phyloP scores from a whole-genome alignment of 2,113 vertebrate species.

The Rhadina sibilatrix region DNA sequence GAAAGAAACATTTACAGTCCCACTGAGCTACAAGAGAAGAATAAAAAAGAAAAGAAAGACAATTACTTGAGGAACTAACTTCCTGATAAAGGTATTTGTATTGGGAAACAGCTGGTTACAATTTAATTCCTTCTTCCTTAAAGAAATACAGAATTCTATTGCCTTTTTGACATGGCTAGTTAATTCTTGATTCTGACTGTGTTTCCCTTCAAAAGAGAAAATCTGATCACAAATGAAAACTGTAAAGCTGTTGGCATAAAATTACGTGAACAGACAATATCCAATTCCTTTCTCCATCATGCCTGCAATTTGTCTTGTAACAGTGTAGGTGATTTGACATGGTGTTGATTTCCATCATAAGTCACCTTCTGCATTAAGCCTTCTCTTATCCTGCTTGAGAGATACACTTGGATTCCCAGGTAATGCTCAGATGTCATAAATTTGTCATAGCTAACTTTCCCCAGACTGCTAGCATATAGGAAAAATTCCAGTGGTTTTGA shows the following conservation, averaged over 20 bases:
- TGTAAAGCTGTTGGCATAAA: background rate
- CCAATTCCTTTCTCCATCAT: background rate
- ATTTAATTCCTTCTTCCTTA: background rate
- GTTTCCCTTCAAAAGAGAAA: background rate
- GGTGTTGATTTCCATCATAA: background rate
- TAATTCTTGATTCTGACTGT: background rate
- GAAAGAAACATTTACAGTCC: background rate
- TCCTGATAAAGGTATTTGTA: background rate
- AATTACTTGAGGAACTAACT: background rate
- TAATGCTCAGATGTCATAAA: background rate
- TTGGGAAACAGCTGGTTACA: background rate
- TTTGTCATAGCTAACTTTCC: background rate
- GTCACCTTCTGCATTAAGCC: background rate
- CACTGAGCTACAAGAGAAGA: background rate
- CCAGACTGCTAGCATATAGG: background rate
- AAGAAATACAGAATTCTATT: background rate
- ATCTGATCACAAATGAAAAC: background rate
- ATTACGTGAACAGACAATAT: background rate
- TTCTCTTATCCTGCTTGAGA: background rate
- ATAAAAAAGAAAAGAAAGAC: background rate
- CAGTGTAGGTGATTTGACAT: background rate
- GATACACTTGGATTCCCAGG: background rate
- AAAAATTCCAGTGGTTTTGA: background rate
- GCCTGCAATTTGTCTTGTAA: background rate
- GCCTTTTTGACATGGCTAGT: background rate